These are phyloP conservation scores for Acronicta alni DNA, from an alignment of 2,888 invertebrate genomes.

Conservation along the genomic window DNA sequence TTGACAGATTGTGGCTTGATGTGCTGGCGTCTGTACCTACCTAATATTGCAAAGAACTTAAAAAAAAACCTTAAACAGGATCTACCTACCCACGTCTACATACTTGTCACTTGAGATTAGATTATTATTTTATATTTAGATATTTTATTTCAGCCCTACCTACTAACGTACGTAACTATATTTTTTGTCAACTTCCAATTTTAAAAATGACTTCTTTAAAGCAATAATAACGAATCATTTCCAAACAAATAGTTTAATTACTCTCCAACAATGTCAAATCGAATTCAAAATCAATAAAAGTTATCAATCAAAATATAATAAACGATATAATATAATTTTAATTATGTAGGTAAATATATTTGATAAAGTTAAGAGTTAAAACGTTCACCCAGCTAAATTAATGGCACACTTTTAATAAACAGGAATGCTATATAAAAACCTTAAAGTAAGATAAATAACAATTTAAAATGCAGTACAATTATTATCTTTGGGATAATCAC, in stretches of 20 bases:
- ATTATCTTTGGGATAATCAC: constrained; percentile 82
- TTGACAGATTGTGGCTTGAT: too few species aligned
- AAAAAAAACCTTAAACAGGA: too few species aligned
- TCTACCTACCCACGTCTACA: too few species aligned
- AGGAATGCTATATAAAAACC: constrained; percentile 56
- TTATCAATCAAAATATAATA: constrained; percentile 1
- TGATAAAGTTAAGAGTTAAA: constrained; percentile 6
- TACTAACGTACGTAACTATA: constrained; percentile 18
- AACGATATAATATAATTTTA: not conserved
- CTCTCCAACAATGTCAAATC: not conserved
- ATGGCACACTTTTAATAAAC: constrained; percentile 65
- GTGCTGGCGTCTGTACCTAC: too few species aligned
- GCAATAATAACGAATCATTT: constrained; percentile 42
- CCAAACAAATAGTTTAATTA: constrained; percentile 26
- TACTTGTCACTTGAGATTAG: too few species aligned
- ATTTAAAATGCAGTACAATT: constrained; percentile 69
- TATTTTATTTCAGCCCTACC: constrained; percentile 3
- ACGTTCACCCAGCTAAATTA: constrained; percentile 46
- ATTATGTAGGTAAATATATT: constrained; percentile 8
- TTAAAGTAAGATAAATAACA: constrained; percentile 61
- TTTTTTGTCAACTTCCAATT: constrained; percentile 9
- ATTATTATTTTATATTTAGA: not conserved
- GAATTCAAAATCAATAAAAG: constrained; percentile 16
- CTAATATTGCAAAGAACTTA: too few species aligned
- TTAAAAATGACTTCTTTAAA: constrained; percentile 21